Conservation (phyloP, 92 coral and sea anemone genomes). For the Zoanthus solanderi region DNA sequence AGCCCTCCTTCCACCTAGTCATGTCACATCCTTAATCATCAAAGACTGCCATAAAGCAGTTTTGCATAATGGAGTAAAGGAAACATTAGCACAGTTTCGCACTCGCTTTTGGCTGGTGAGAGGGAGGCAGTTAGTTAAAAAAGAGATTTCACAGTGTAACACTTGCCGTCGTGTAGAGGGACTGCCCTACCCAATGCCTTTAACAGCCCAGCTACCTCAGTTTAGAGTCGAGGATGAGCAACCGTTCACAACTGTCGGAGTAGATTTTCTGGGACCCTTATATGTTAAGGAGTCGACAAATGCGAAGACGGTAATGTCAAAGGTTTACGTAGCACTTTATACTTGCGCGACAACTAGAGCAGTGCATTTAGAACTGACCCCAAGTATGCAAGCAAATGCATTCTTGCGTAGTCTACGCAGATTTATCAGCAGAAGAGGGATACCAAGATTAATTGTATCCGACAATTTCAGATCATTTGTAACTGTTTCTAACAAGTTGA, state of each 20-base stretch:
- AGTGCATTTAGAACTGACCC: constrained; percentile 42
- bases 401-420: constrained; percentile 52
- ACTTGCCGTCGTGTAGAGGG: constrained; percentile 53
- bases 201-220: constrained; percentile 42
- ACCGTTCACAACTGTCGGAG: constrained; percentile 58
- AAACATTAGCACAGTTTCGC: constrained; percentile 47
- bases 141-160: constrained; percentile 11
- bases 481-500: not conserved
- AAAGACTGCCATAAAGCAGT: constrained; percentile 39
- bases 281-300: constrained; percentile 44
- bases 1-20: constrained; percentile 37
- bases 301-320: constrained; percentile 42
- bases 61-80: constrained; percentile 40
- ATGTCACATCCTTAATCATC: constrained; percentile 43
- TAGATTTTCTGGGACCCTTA: constrained; percentile 61
- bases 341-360: constrained; percentile 49
- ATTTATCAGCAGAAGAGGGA: constrained; percentile 54
- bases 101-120: constrained; percentile 37
- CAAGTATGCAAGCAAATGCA: constrained; percentile 38
- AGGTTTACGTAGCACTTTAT: constrained; percentile 54
- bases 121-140: constrained; percentile 58
- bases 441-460: constrained; percentile 2
- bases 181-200: constrained; percentile 36
- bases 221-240: constrained; percentile 40
- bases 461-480: not conserved